Percentiles rank a stretch among this genome's conserved stretches.
Conservation (phyloP, 2,888 invertebrate genomes). For the Criorhina ranunculi region DNA sequence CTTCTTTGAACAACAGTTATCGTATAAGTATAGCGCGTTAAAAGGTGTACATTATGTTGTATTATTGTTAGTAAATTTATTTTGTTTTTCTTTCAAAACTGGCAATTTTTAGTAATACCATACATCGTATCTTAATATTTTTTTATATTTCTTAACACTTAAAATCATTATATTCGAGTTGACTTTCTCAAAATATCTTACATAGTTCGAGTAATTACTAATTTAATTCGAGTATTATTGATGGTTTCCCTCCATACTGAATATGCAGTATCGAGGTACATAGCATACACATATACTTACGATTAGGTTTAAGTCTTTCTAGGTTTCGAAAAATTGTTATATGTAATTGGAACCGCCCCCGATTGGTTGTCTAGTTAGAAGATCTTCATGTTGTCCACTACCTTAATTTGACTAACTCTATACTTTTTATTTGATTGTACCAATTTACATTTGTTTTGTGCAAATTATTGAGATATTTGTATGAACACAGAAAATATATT, state of each 20-base stretch:
- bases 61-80: slow-evolving; percentile 18
- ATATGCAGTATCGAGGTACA: slow-evolving; percentile 42
- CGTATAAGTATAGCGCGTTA: slow-evolving; percentile 43
- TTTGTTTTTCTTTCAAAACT: slow-evolving; percentile 20
- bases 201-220: slow-evolving; percentile 54
- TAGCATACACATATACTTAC: slow-evolving; percentile 46
- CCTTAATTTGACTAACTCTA: slow-evolving; percentile 41
- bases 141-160: slow-evolving; percentile 31
- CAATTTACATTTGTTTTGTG: slow-evolving; percentile 67
- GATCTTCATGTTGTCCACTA: slow-evolving; percentile 26
- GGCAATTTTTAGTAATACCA: slow-evolving; percentile 37
- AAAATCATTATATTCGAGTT: slow-evolving; percentile 61
- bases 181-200: slow-evolving; percentile 67
- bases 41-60: slow-evolving; percentile 31
- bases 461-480: slow-evolving; percentile 55
- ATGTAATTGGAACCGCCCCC: slow-evolving; percentile 64
- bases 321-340: slow-evolving; percentile 50
- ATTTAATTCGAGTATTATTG: slow-evolving; percentile 61
- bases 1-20: slow-evolving; percentile 65
- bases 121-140: slow-evolving; percentile 9
- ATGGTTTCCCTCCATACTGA: slow-evolving; percentile 26
- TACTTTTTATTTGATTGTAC: slow-evolving; percentile 67
- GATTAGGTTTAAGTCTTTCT: slow-evolving; percentile 67
- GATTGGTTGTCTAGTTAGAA: slow-evolving; percentile 25
- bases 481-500: slow-evolving; percentile 54